These are phyloP conservation scores for Rhinichthys osculus DNA, from an alignment of 2,797 vertebrate species.

Conservation along the genomic window DNA sequence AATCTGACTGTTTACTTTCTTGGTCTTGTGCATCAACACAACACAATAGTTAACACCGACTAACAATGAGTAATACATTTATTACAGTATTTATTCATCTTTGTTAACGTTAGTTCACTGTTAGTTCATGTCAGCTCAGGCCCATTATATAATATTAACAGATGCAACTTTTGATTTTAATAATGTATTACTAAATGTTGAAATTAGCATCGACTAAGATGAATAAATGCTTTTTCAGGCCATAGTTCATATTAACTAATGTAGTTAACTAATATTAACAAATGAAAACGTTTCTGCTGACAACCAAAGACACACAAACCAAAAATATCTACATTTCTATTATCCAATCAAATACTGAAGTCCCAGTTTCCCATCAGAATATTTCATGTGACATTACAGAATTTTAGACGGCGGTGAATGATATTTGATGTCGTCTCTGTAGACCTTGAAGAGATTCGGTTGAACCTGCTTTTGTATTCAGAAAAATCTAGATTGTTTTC, in stretches of 20 bases:
- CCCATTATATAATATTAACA: not conserved
- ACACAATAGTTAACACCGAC: not conserved
- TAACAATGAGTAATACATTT: not conserved
- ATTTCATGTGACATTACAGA: not conserved
- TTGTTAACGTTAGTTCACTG: not conserved
- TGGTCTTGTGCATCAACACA: not conserved
- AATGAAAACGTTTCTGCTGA: too few species aligned
- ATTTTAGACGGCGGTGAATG: not conserved
- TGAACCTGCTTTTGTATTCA: not conserved
- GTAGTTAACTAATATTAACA: too few species aligned
- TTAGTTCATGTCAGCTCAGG: not conserved
- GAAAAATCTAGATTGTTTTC: not conserved
- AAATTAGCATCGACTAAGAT: too few species aligned
- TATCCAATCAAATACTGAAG: not conserved
- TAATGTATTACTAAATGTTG: too few species aligned
- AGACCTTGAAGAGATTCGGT: not conserved
- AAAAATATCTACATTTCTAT: not conserved
- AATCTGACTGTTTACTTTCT: not conserved
- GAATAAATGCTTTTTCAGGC: too few species aligned
- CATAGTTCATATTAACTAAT: too few species aligned
- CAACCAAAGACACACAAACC: not conserved
- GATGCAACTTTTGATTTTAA: too few species aligned
- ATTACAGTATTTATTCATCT: not conserved
- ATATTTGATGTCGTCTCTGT: not conserved
- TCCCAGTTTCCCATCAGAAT: not conserved